Percentiles rank a stretch among this genome's conserved stretches.
These are phyloP conservation scores for Petromus typicus DNA, from an alignment of 2,113 vertebrate genomes.

Conservation along the genomic window DNA sequence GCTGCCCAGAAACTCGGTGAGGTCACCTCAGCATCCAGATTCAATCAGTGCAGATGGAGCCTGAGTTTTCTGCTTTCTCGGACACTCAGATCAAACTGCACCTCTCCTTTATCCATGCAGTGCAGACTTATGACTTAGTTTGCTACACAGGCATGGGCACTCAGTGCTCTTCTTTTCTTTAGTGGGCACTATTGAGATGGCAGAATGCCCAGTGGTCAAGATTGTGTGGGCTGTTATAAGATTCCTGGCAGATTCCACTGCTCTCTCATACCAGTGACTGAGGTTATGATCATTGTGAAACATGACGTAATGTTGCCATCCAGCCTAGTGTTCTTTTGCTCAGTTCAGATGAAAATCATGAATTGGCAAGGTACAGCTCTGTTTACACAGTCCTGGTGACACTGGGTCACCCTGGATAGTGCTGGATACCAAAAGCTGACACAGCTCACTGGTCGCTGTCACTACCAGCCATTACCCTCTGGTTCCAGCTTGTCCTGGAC, in stretches of 20 bases:
- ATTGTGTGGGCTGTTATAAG: neutral
- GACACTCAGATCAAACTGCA: neutral
- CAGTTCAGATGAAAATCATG: neutral
- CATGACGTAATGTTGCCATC: neutral
- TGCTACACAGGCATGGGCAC: neutral
- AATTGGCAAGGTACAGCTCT: neutral
- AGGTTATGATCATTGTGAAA: neutral
- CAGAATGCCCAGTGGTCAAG: neutral
- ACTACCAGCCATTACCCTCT: neutral
- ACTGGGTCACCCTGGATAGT: neutral
- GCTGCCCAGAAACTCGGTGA: neutral
- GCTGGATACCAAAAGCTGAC: neutral
- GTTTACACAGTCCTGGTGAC: neutral
- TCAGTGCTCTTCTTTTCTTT: neutral
- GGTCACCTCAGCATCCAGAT: neutral
- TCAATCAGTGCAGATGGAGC: neutral
- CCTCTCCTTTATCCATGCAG: neutral
- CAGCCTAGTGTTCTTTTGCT: neutral
- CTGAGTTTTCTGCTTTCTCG: neutral
- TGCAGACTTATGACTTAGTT: neutral
- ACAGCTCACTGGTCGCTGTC: neutral
- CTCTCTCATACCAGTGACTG: neutral
- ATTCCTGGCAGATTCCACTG: neutral
- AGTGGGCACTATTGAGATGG: neutral
- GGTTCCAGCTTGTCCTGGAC: neutral